Base-by-base conservation (phyloP, 2,888 invertebrate genomes). In the Clusia tigrina region DNA sequence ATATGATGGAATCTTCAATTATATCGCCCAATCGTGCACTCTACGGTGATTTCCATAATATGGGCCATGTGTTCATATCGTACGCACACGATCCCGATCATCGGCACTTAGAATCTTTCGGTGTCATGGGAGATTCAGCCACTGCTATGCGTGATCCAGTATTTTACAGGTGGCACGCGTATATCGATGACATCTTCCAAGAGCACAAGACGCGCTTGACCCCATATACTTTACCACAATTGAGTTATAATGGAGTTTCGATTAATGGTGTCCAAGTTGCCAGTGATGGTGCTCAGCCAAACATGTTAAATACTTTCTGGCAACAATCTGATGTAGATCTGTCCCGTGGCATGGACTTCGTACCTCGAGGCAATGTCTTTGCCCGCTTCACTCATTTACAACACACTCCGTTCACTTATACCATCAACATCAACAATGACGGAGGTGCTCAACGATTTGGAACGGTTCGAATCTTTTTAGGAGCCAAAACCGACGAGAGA, bases 131-230 rank as follows among this genome's bases (percentile, higher is more conserved):
- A 0, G 94, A 94, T 77, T 88, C 91, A 0, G 88, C 92, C 0
- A 93, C 93, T 0, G 92, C 94, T 0, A 94, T 94, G 93, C 86
- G 94, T 1, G 95, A 95, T 83, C 94, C 94, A 0, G 84, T 91
- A 18, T 94, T 94, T 86, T 94, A 94, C 85, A 89, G 92, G 78
- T 94, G 91, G 92, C 94, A 95, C 77, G 87, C 90, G 0, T 91
- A 89, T 78, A 85, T 94, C 23, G 92, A 94, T 73, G 90, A 92
- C 70, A 84, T 94, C 26, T 94, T 94, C 86, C 87, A 88, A 70
- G 86, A 89, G 67, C 89, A 90, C 83, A 94, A 94, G 83, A 85
- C 85, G 65, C 89, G 89, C 15, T 84, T 94, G 24, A 85, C 89
- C 0, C 86, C 89, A 2, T 94, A 94, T 79, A 85, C 84, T 0